phyloP scores from a whole-genome alignment of 2,797 vertebrate genomes.

The Pagetopsis macropterus region DNA sequence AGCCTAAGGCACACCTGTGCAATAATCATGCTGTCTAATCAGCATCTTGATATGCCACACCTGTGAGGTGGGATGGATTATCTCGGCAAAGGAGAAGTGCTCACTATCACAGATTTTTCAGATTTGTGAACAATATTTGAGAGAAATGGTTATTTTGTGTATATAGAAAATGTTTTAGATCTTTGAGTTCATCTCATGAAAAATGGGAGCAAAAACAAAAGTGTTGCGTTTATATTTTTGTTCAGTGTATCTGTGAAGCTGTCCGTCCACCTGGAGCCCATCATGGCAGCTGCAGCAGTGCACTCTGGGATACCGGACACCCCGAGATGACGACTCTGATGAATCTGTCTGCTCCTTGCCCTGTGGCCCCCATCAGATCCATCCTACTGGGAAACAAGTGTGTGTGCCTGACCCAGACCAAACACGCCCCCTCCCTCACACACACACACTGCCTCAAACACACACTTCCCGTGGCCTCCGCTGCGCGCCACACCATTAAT shows the following conservation, averaged over 20 bases:
- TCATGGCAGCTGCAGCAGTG: conserved; percentile 82
- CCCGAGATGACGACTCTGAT: conserved; percentile 81
- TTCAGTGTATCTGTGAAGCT: conserved; percentile 34
- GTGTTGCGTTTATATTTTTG: no score
- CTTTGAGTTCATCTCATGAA: no score
- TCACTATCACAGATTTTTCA: no score
- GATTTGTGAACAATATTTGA: no score
- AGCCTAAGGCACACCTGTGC: no score
- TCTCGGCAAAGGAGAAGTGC: no score
- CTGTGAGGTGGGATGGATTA: no score
- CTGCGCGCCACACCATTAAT: conserved; percentile 75
- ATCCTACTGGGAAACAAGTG: conserved; percentile 84
- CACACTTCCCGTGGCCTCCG: conserved; percentile 61
- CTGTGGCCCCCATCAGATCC: conserved; percentile 84
- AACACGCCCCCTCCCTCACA: conserved; percentile 55
- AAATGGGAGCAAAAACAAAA: no score
- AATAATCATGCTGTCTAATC: no score
- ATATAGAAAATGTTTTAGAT: no score
- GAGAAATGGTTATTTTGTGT: no score
- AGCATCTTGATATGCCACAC: no score
- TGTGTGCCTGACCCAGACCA: conserved; percentile 76
- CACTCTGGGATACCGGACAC: conserved; percentile 81
- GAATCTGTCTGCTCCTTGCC: conserved; percentile 82
- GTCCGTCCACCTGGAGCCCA: conserved; percentile 82
- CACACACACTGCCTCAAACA: conserved; percentile 43